A percentile compares a stretch with the other conserved stretches of the same genome.
These are phyloP conservation scores for Pachymerium ferrugineum DNA, from an alignment of 2,888 invertebrate species.

Conservation along the genomic window DNA sequence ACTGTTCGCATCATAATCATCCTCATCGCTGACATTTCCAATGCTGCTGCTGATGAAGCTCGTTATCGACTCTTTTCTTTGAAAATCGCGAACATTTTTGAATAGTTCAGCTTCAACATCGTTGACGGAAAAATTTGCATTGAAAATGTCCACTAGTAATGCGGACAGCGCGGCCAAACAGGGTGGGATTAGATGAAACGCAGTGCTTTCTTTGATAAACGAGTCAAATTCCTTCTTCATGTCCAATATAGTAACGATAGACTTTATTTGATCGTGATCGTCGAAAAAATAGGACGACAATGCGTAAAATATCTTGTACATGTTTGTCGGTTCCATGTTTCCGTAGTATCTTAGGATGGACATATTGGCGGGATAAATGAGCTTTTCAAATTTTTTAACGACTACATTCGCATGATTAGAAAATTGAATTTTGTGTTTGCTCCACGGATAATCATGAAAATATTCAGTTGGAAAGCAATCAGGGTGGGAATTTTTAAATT, in stretches of 20 bases:
- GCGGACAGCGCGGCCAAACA: not conserved
- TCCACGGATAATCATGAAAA: too few species aligned
- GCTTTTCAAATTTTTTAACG: not conserved
- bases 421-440: too few species aligned
- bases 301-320: not conserved
- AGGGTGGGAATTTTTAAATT: not conserved
- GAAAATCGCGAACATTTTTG: not conserved
- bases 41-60: too few species aligned
- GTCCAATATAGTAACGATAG: not conserved
- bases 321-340: not conserved
- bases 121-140: not conserved
- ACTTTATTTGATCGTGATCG: not conserved
- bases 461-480: too few species aligned
- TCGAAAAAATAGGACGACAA: not conserved
- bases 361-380: not conserved
- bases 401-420: too few species aligned
- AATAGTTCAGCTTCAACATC: not conserved
- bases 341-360: not conserved
- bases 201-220: not conserved
- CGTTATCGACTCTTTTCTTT: not conserved
- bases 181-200: not conserved
- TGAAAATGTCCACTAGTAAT: not conserved
- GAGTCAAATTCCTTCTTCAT: not conserved
- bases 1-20: too few species aligned
- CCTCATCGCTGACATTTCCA: too few species aligned